Percentiles rank a stretch among this genome's conserved stretches.
Evolutionary conservation across 2,888 invertebrate genomes (phyloP).

Genomic region (Campopleginae sp.): DNA sequence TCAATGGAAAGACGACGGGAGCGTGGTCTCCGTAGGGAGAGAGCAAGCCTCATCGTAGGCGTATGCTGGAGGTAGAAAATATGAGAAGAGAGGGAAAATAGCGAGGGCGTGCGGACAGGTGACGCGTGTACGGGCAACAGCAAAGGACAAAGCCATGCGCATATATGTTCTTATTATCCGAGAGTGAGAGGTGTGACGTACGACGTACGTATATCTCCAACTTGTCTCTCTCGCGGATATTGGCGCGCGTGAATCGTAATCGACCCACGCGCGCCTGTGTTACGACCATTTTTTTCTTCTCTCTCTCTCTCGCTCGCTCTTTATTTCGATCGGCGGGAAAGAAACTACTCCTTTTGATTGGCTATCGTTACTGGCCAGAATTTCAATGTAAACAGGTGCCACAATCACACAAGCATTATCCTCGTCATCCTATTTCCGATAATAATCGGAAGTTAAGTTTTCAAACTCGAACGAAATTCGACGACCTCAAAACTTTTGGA

Average conservation of each 20-base stretch:
- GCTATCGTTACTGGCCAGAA: conserved; percentile 26
- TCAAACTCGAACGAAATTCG: neutral
- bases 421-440: neutral
- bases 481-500: neutral
- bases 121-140: conserved; percentile 28
- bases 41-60: conserved; percentile 40
- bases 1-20: conserved; percentile 12
- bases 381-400: neutral
- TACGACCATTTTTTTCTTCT: neutral
- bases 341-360: conserved; percentile 47
- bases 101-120: conserved; percentile 58
- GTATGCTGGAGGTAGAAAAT: conserved; percentile 23
- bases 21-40: conserved; percentile 25
- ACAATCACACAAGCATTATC: neutral
- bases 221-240: conserved; percentile 48
- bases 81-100: neutral
- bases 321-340: conserved; percentile 33
- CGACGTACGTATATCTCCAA: conserved; percentile 11
- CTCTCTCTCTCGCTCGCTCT: neutral
- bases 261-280: conserved; percentile 44
- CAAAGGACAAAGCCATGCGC: conserved; percentile 9
- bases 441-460: neutral
- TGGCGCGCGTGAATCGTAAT: conserved; percentile 44
- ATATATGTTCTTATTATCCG: neutral
- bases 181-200: conserved; percentile 23